Evolutionary conservation across 2,888 invertebrate species (phyloP), one percentile per base, ranked within the genome.

Genomic region (Pseudococcus jackbeardsleyi): DNA sequence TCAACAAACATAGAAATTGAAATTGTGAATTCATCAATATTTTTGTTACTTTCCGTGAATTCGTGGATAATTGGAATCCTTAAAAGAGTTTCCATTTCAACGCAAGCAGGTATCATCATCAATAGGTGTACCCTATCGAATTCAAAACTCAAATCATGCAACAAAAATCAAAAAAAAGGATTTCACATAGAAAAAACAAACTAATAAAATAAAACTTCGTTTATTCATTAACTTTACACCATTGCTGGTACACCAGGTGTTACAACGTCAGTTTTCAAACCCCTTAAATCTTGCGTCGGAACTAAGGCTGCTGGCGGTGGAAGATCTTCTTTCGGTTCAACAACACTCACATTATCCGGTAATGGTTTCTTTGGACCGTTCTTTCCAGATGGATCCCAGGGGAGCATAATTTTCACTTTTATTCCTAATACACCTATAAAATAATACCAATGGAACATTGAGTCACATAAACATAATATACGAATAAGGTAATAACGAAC

Each of bases 381-480:
- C 93, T 99, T 99, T 92, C 99, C 99, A 92, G 95, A 95, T 89
- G 98, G 96, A 93, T 99, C 99, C 95, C 97, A 98, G 72, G 99
- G 99, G 93, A 99, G 95, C 99, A 99, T 99, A 92, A 99, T 99
- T 93, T 99, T 99, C 0, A 98, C 96, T 93, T 96, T 95, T 90
- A 94, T 94, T 88, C 95, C 95, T 90, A 95, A 91, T 8, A 94
- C 91, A 90, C 91, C 92, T 92, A 89, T 17, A 17, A 22, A 42
- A 42, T 42, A 42, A 42, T 42, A 8, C 42, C 42, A 42, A 42
- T 42, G 42, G 42, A 3, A 42, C 42, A 42, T 8, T 42, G 6
- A 42, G 42, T 39, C 39, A 7, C 39, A n/a, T n/a, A n/a, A n/a
- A 39, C 5, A 39, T 39, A 39, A 39, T 39, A 7, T 39, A 6